Percentiles rank a stretch among this genome's conserved stretches.
phyloP scores from a whole-genome alignment of 1,140 invertebrate genomes.

The Centruroides sculpturatus region DNA sequence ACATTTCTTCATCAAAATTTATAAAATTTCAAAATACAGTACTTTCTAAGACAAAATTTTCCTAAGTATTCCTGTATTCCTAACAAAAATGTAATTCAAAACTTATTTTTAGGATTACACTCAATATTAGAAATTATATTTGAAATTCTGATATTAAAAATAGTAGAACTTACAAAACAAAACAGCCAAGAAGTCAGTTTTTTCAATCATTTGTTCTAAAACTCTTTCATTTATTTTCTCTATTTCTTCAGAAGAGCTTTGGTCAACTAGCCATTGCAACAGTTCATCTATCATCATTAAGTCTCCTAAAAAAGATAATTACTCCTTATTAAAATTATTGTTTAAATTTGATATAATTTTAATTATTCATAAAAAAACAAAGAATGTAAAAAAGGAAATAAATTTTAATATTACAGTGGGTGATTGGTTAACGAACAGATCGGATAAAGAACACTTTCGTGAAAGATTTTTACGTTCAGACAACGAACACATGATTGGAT shows the following conservation, averaged over 20 bases:
- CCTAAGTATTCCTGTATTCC: not conserved
- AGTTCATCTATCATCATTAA: conserved; percentile 22
- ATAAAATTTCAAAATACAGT: no score
- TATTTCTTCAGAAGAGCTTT: conserved; percentile 70
- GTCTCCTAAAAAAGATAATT: conserved; percentile 22
- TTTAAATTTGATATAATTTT: not conserved
- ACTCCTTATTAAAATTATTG: not conserved
- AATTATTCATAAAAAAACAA: not conserved
- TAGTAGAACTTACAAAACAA: conserved; percentile 61
- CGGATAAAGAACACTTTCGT: no score
- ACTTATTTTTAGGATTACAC: no score
- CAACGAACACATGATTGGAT: no score
- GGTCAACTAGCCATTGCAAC: conserved; percentile 22
- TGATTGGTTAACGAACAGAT: no score
- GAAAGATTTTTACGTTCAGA: no score
- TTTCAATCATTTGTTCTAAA: conserved; percentile 69
- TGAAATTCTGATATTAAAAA: no score
- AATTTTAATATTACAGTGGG: not conserved
- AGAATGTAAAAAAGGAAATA: no score
- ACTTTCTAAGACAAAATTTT: no score
- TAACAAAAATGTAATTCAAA: no score
- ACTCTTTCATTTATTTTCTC: conserved; percentile 82
- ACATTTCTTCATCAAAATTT: no score
- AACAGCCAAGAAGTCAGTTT: conserved; percentile 78
- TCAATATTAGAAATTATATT: no score